Conservation (phyloP, 2,797 vertebrate genomes). For the Merluccius polli region DNA sequence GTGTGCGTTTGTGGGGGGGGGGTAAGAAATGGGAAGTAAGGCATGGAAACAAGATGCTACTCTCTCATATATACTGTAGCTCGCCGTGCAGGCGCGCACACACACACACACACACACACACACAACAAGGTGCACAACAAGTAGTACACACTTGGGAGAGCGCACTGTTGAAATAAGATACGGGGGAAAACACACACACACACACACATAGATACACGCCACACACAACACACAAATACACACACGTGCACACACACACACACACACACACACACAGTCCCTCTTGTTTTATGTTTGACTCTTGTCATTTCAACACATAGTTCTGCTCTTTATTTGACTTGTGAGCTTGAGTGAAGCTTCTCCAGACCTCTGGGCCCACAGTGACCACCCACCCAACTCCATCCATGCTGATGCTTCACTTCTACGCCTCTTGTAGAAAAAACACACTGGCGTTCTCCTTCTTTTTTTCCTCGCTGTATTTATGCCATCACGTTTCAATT, state of each 20-base stretch:
- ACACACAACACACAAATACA: constrained; percentile 7
- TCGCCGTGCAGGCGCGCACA: not conserved
- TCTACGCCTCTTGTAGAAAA: not conserved
- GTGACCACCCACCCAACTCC: constrained; percentile 52
- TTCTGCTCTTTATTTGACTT: constrained; percentile 53
- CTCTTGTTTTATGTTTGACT: constrained; percentile 35
- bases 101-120: not conserved
- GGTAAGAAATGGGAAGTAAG: not conserved
- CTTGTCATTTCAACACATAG: constrained; percentile 50
- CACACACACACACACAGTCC: constrained; percentile 29
- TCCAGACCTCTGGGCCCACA: constrained; percentile 34
- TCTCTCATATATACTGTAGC: not conserved
- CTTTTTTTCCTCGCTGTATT: constrained; percentile 7
- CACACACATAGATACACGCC: not conserved
- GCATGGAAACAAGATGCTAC: not conserved
- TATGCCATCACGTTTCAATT: constrained; percentile 39
- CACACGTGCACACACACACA: constrained; percentile 28
- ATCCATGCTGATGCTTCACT: constrained; percentile 54
- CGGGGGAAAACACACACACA: constrained; percentile 9
- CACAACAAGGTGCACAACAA: not conserved
- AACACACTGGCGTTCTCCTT: not conserved
- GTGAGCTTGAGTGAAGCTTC: constrained; percentile 51
- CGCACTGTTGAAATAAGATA: not conserved
- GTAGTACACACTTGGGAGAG: too few relatives aligned
- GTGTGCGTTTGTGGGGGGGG: not conserved